Base-by-base conservation (phyloP, 2,888 invertebrate species). In the Limnephilus lunatus region DNA sequence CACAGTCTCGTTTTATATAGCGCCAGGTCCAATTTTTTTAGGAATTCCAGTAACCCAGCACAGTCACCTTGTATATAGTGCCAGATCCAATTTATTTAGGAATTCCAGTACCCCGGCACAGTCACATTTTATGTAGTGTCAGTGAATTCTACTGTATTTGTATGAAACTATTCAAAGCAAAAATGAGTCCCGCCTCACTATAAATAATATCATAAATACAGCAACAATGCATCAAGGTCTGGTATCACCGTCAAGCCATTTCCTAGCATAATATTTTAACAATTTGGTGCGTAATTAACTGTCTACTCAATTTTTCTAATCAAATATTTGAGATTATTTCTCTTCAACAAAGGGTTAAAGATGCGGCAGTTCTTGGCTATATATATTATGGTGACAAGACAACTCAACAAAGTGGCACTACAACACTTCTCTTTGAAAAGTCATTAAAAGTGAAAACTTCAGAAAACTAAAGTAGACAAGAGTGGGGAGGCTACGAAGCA, bases 261-360 rank as follows among this genome's bases (percentile, higher is more conserved):
- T 39, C 12, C 39, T 83, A 83, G 35, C 35, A 19, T 83, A 83
- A 83, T 83, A 15, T 83, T 31, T 83, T 25, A 83, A 83, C 83
- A 83, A 83, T 83, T 83, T 83, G 83, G 83, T 83, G 83, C 83
- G 7, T 83, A 19, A 83, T 39, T 83, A 83, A 83, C 83, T 39
- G 83, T 32, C 83, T 68, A 68, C 68, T 9, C 68, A 68, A 68
- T 68, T n/a, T 19, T 5, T 53, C 53, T 53, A 19, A 19, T 19
- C 19, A 53, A 53, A 53, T 48, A 15, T 68, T 25, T 68, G 68
- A 68, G 68, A 68, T 68, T 68, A 68, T 68, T n/a, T 68, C 68
- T 68, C 68, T 68, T 68, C 68, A 68, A 68, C 68, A 68, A 68
- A 0, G 9, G 25, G 68, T 7, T 82, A 82, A 82, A 82, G 19